Percentiles rank a stretch among this genome's conserved stretches.
Evolutionary conservation across 2,888 invertebrate species (phyloP).

Genomic region (Morpho helenor): DNA sequence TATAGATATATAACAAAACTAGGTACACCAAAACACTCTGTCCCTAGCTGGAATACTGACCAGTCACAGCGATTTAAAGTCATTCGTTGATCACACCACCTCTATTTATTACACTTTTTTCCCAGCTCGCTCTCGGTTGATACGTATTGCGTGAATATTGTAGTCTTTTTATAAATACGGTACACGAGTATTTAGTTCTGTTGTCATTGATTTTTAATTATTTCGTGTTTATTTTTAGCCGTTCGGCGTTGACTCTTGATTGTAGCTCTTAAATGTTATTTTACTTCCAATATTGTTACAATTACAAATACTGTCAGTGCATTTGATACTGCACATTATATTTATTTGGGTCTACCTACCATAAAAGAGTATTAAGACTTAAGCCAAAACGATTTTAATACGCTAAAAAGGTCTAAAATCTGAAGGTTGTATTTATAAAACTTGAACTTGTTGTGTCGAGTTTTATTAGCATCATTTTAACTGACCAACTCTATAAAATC

Average conservation of each 20-base stretch:
- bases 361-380: no score
- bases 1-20: slow-evolving; percentile 14
- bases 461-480: no score
- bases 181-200: slow-evolving; percentile 1
- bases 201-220: slow-evolving; percentile 12
- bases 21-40: slow-evolving; percentile 8
- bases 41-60: slow-evolving; percentile 33
- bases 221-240: slow-evolving; percentile 12
- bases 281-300: not conserved
- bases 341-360: no score
- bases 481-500: no score
- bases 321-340: no score
- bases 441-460: no score
- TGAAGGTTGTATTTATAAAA: no score
- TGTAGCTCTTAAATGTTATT: not conserved
- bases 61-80: slow-evolving; percentile 34
- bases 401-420: no score
- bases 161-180: slow-evolving; percentile 14
- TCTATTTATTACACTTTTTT: slow-evolving; percentile 32
- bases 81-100: slow-evolving; percentile 60
- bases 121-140: slow-evolving; percentile 16
- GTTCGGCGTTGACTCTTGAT: not conserved
- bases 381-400: no score
- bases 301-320: no score
- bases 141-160: slow-evolving; percentile 16